Base-by-base conservation (phyloP, 2,113 vertebrate species). In the Tauraco erythrolophus region DNA sequence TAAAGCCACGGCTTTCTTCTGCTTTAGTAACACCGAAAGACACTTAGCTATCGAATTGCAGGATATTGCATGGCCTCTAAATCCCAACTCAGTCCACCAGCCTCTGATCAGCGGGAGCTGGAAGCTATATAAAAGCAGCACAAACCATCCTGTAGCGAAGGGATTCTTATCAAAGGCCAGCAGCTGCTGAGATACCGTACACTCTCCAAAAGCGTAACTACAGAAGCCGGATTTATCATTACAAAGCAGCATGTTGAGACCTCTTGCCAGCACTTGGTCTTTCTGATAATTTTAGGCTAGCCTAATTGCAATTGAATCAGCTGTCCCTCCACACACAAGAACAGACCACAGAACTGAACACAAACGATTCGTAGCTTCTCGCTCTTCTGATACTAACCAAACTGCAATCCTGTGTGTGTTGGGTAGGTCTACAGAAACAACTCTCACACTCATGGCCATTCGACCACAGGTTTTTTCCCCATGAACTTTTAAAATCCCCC, bases 251-350 rank as follows among this genome's bases (percentile, higher is more conserved):
- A 39, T 0, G 4, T 1, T 11, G 12, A 80, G 57, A 69, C 30
- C 89, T 92, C 70, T 62, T 83, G 84, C 89, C 91, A 97, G 8
- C 77, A 48, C 48, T 76, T 35, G 74, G 92, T 41, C 50, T 50
- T 79, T 68, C 84, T 45, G 96, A 97, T 94, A 96, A 94, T 88
- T 92, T 74, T 62, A 88, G 91, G 66, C 57, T 64, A 76, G 53
- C 54, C 93, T 94, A 89, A 62, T 58, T 72, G 91, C 62, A 85
- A 54, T 50, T 1, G 2, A 56, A 75, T 76, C 77, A 50, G 87
- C 91, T 62, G 61, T 82, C 60, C 65, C 80, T 89, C 24, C 31
- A n/a, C 86, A 58, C 90, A 70, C n/a, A 28, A 22, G 37, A 62
- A 39, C 64, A 53, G 43, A 83, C 22, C 41, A 50, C 64, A 84